Conservation (phyloP, 2,113 vertebrate genomes). For the Morone saxatilis region DNA sequence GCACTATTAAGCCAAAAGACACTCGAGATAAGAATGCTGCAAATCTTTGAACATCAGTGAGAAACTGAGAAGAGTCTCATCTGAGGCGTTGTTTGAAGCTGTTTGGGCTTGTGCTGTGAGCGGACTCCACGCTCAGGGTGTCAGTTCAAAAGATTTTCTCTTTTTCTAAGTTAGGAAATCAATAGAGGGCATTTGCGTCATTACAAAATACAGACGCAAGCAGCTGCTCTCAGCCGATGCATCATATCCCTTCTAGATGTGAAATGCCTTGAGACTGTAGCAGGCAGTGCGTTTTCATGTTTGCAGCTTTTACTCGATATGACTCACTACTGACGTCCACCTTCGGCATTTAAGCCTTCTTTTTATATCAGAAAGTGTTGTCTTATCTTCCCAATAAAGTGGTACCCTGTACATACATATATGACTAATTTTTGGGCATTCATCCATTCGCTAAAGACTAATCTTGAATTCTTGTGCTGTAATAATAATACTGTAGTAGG, state of each 20-base stretch:
- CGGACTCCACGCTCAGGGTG: neutral
- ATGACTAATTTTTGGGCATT: neutral
- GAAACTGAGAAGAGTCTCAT: conserved; percentile 17
- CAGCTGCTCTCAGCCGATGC: conserved; percentile 52
- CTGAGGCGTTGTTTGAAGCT: conserved; percentile 56
- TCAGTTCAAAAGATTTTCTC: conserved; percentile 50
- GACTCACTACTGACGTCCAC: conserved; percentile 39
- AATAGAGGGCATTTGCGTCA: conserved; percentile 59
- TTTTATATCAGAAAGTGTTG: conserved; percentile 13
- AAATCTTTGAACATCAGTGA: conserved; percentile 31
- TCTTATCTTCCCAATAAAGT: neutral
- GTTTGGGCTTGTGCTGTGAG: neutral
- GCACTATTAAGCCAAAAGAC: neutral
- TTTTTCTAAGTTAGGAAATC: conserved; percentile 50
- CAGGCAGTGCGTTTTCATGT: conserved; percentile 28
- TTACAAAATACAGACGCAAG: conserved; percentile 45
- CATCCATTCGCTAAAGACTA: neutral
- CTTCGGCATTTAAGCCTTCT: conserved; percentile 5
- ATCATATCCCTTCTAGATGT: neutral
- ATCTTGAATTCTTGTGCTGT: neutral
- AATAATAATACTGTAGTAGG: neutral
- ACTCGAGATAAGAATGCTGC: neutral
- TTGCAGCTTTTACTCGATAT: conserved; percentile 20
- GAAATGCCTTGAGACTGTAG: neutral
- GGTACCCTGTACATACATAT: neutral